Conservation (phyloP, 2,888 invertebrate genomes). For the Strigamia maritima region DNA sequence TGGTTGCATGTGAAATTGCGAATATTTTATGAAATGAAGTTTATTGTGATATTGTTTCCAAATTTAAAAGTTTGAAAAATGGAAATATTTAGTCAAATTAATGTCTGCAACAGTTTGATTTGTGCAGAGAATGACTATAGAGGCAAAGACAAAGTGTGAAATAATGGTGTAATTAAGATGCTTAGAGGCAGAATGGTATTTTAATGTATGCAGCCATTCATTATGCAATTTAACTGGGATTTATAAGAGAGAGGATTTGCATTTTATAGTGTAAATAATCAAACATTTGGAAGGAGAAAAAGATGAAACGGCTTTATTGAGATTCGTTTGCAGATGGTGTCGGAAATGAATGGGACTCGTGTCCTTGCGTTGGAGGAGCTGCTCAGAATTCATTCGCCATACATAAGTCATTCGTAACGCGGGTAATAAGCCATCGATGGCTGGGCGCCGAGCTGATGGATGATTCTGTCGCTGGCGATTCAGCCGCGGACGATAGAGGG, state of each 20-base stretch:
- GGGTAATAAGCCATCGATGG: constrained; percentile 23
- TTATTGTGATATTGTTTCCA: too few relatives aligned
- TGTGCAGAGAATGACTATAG: background rate
- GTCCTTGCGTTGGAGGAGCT: constrained; percentile 6
- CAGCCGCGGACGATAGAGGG: background rate
- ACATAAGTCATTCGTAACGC: constrained; percentile 20
- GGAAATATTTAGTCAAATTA: background rate
- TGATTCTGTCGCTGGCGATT: constrained; percentile 15
- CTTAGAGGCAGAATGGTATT: background rate
- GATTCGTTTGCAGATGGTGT: constrained; percentile 20
- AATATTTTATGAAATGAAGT: too few relatives aligned
- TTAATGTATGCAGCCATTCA: background rate
- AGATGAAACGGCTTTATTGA: constrained; percentile 8
- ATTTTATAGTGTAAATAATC: constrained; percentile 23
- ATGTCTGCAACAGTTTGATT: background rate
- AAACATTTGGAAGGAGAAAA: background rate
- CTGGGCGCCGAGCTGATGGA: constrained; percentile 23
- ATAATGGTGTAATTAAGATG: background rate
- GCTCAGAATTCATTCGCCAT: constrained; percentile 15
- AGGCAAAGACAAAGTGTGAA: background rate
- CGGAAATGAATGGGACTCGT: constrained; percentile 20
- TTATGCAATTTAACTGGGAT: constrained; percentile 12
- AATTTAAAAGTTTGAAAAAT: too few relatives aligned
- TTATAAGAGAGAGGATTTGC: background rate
- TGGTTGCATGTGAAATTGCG: too few relatives aligned